phyloP scores from a whole-genome alignment of 2,113 vertebrate genomes.

The Albula goreensis region DNA sequence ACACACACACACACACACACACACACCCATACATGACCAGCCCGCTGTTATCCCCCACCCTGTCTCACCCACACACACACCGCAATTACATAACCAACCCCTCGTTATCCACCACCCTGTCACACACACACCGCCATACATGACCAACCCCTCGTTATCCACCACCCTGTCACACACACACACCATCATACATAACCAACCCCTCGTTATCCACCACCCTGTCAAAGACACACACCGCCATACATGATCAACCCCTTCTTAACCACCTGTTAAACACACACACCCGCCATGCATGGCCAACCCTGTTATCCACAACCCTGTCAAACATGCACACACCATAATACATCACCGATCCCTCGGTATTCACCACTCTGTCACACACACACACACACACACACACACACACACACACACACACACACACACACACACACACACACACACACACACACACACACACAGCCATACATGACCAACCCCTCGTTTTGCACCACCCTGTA shows the following conservation, averaged over 20 bases:
- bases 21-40: not conserved
- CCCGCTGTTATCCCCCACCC: not conserved
- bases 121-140: not conserved
- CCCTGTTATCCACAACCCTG: conserved; percentile 91
- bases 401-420: not conserved
- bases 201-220: not conserved
- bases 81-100: not conserved
- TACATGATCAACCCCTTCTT: not conserved
- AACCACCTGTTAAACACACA: not conserved
- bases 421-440: too few species aligned
- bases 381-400: not conserved
- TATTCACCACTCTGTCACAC: too few species aligned
- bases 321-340: not conserved
- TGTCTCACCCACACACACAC: not conserved
- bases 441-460: not conserved
- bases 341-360: not conserved
- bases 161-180: not conserved
- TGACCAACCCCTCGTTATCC: not conserved
- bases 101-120: too few species aligned
- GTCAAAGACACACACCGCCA: not conserved
- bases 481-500: not conserved
- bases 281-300: not conserved
- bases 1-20: not conserved
- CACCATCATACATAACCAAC: not conserved
- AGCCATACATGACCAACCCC: not conserved